Conservation (phyloP, 2,797 vertebrate genomes). For the Pelochelys cantorii region DNA sequence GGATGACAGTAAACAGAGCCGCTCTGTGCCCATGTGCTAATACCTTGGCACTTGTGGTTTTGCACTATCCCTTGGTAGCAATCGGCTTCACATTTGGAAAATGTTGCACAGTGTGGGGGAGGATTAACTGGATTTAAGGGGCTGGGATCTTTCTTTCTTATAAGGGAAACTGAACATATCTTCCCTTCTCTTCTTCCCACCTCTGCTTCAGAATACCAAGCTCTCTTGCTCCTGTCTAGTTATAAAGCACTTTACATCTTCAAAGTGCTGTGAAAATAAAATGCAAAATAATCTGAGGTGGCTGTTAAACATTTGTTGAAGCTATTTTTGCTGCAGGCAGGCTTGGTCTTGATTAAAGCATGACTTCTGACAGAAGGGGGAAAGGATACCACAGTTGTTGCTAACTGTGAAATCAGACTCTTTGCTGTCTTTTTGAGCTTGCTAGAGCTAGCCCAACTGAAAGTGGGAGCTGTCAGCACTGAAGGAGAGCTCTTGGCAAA, state of each 20-base stretch:
- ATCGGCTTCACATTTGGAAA: conserved; percentile 46
- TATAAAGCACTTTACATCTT: background rate
- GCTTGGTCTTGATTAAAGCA: background rate
- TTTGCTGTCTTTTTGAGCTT: background rate
- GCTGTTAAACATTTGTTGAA: accelerated
- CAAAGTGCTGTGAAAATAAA: background rate
- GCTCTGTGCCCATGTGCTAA: background rate
- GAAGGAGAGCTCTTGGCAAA: background rate
- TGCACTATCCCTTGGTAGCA: background rate
- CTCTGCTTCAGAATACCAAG: accelerated
- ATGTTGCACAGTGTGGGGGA: background rate
- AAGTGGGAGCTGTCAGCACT: no score
- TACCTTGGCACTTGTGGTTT: background rate
- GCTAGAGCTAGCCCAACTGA: no score
- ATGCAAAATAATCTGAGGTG: background rate
- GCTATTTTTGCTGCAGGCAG: background rate
- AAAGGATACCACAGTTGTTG: background rate
- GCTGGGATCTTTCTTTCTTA: background rate
- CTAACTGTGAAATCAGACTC: background rate
- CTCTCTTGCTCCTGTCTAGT: background rate
- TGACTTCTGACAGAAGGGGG: background rate
- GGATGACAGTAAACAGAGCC: background rate
- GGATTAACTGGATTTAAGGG: conserved; percentile 26
- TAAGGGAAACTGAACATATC: accelerated
- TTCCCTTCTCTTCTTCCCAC: background rate